phyloP scores from a whole-genome alignment of 2,888 invertebrate genomes.

The Heliconius hortense region DNA sequence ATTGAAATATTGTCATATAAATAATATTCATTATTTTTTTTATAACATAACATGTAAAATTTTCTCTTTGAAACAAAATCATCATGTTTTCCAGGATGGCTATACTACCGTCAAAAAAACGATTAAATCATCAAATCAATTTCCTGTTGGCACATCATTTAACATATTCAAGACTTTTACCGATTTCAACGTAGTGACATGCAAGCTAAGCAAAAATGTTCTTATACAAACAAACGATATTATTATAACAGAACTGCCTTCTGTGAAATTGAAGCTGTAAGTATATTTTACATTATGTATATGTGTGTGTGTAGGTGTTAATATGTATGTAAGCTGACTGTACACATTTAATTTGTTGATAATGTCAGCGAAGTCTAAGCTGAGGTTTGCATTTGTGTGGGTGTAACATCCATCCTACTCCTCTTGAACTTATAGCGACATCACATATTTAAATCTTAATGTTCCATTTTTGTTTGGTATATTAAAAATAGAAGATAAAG shows the following conservation, averaged over 20 bases:
- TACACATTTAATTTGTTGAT: too few relatives aligned
- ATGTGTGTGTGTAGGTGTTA: too few relatives aligned
- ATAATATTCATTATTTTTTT: not conserved
- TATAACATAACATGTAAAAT: not conserved
- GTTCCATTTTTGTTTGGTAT: too few relatives aligned
- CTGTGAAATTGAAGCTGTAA: slow-evolving; percentile 65
- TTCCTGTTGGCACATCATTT: slow-evolving; percentile 87
- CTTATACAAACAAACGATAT: slow-evolving; percentile 71
- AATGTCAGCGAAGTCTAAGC: too few relatives aligned
- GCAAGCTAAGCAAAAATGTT: slow-evolving; percentile 84
- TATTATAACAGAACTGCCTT: slow-evolving; percentile 81
- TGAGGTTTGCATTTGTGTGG: too few relatives aligned
- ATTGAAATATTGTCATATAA: not conserved
- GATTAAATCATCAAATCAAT: slow-evolving; percentile 85
- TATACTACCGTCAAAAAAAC: slow-evolving; percentile 85
- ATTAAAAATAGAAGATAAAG: too few relatives aligned
- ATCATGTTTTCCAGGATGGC: slow-evolving; percentile 81
- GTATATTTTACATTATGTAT: slow-evolving; percentile 35
- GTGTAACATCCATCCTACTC: too few relatives aligned
- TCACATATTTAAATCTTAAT: too few relatives aligned
- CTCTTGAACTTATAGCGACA: too few relatives aligned
- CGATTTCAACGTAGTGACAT: slow-evolving; percentile 86
- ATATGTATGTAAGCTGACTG: too few relatives aligned
- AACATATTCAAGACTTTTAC: slow-evolving; percentile 89
- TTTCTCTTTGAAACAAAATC: slow-evolving; percentile 11